Evolutionary conservation across 1,140 invertebrate genomes (phyloP), one percentile per base, ranked within the genome.

Genomic region (Drosophila nigrodunni): DNA sequence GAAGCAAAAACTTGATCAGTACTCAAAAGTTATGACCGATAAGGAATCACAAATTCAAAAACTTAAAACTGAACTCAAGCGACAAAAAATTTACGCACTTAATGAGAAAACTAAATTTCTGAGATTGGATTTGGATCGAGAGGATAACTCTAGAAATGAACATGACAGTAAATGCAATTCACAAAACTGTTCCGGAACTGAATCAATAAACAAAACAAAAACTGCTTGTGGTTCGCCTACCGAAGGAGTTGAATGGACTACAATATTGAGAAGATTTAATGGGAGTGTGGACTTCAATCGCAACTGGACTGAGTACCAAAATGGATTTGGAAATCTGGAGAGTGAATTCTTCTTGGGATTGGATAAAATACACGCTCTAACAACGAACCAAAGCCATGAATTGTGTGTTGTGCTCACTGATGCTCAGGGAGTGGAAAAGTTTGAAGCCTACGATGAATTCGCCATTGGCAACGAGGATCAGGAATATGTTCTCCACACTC

Each of bases 291-390:
- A 52, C 49, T 52, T 35, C 8, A 13, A 8, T 7, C 49, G 30
- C 7, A 52, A 13, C 8, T 35, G 49, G 49, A 52, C 2, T 35
- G n/a, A 7, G n/a, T 50, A 52, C 30, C n/a, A 35, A 52, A 34
- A 35, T 5, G 49, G 49, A 35, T 52, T 52, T 13, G 49, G 25
- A 4, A 7, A 13, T 52, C n/a, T 13, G 7, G 30, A 35, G n/a
- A 25, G 49, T 0, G 30, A 52, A 8, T 52, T 35, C 49, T 52
- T 52, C 3, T 35, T 52, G 30, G 49, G 49, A 7, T 52, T 52
- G 49, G 30, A 52, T 7, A 52, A 52, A 52, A 52, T 52, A 35
- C 30, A 52, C n/a, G 49, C 30, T 3, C 30, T 52, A 2, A 52
- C 49, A 1, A 30, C 49, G 7, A 11, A 52, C 18, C 18, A 0